Evolutionary conservation across 2,888 invertebrate genomes (phyloP).

Genomic region (Coelopa pilipes): DNA sequence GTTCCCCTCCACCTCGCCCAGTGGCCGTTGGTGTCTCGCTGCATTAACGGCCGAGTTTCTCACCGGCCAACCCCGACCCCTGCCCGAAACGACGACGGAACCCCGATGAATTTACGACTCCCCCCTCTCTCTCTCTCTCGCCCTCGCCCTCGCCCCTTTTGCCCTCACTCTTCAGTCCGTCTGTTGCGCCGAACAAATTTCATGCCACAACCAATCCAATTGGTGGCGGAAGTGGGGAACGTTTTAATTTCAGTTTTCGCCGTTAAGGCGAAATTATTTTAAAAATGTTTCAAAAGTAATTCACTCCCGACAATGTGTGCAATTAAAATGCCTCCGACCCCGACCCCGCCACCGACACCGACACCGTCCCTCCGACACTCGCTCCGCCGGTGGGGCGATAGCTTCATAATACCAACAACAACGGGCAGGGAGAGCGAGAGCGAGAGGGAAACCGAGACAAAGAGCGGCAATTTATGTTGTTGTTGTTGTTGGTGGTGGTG

Average conservation of each 20-base stretch:
- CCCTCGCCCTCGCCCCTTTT: background rate
- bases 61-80: no score
- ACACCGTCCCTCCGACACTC: background rate
- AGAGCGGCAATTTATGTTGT: conserved; percentile 43
- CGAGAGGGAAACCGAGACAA: no score
- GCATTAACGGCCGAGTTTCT: no score
- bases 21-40: no score
- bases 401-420: background rate
- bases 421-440: background rate
- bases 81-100: no score
- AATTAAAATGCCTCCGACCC: conserved; percentile 25
- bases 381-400: background rate
- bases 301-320: conserved; percentile 20
- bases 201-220: conserved; percentile 13
- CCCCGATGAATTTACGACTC: no score
- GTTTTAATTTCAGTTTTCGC: conserved; percentile 15
- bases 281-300: conserved; percentile 12
- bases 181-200: conserved; percentile 1
- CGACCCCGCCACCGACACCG: background rate
- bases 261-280: conserved; percentile 21
- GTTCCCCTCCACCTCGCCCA: background rate
- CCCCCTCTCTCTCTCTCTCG: no score
- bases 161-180: no score
- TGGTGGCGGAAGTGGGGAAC: conserved; percentile 21
- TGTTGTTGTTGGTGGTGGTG: conserved; percentile 34